Evolutionary conservation across 2,797 vertebrate species (phyloP).

Genomic region (Sebastiscus tertius): DNA sequence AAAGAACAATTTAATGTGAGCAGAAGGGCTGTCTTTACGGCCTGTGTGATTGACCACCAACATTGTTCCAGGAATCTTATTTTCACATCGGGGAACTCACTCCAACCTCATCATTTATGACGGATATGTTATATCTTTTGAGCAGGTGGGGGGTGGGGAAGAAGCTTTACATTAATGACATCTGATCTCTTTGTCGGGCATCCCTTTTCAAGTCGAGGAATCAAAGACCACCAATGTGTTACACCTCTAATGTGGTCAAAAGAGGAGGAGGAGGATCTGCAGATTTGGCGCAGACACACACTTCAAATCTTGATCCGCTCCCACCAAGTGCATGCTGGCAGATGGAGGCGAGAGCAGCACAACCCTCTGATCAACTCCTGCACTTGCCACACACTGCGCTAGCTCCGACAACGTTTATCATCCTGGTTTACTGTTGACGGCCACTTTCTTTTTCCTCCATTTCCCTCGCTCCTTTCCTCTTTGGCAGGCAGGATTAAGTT

Average conservation of each 20-base stretch:
- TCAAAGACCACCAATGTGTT: constrained; percentile 76
- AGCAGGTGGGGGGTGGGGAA: constrained; percentile 46
- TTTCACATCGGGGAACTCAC: constrained; percentile 44
- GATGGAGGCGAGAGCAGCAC: constrained; percentile 46
- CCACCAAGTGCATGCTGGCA: constrained; percentile 53
- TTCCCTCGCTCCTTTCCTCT: constrained; percentile 41
- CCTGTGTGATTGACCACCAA: constrained; percentile 58
- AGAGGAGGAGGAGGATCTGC: constrained; percentile 40
- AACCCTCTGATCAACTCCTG: constrained; percentile 56
- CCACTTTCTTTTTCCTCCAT: constrained; percentile 27
- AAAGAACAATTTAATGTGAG: constrained; percentile 35
- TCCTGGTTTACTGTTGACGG: constrained; percentile 62
- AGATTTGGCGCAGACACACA: constrained; percentile 53
- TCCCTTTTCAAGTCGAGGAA: constrained; percentile 66
- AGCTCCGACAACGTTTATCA: constrained; percentile 62
- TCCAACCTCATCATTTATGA: constrained; percentile 64
- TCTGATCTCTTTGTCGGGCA: constrained; percentile 71
- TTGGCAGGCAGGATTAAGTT: constrained; percentile 73
- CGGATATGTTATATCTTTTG: constrained; percentile 56
- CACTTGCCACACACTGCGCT: constrained; percentile 79
- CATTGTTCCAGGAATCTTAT: constrained; percentile 54
- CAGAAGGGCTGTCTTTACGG: constrained; percentile 23
- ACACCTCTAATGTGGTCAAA: constrained; percentile 72
- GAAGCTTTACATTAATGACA: constrained; percentile 48
- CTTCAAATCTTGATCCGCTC: constrained; percentile 62